Evolutionary conservation across 2,888 invertebrate genomes (phyloP).

Genomic region (Volucella inanis): DNA sequence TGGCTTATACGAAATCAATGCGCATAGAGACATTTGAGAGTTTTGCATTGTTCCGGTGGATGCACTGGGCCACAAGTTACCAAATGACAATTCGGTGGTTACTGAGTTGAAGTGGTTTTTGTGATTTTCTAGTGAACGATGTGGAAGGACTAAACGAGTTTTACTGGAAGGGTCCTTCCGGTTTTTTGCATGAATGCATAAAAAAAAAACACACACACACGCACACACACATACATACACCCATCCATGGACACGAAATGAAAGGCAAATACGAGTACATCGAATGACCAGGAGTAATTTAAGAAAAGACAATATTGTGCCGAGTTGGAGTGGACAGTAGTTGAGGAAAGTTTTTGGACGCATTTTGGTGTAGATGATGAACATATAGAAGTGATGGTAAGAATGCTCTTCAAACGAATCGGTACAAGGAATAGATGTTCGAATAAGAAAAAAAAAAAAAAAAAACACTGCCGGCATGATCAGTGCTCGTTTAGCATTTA

Average conservation of each 20-base stretch:
- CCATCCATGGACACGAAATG: slow-evolving; percentile 9
- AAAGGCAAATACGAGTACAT: too few relatives aligned
- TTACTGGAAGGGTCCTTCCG: slow-evolving; percentile 15
- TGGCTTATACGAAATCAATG: slow-evolving; percentile 8
- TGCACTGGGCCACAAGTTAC: slow-evolving; percentile 46
- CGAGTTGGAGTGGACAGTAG: slow-evolving; percentile 21
- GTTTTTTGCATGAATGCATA: slow-evolving; percentile 41
- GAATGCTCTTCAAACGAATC: too few relatives aligned
- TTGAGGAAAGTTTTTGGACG: background rate
- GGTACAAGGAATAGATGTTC: too few relatives aligned
- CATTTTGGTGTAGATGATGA: background rate
- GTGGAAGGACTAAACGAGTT: slow-evolving; percentile 47
- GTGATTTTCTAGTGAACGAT: slow-evolving; percentile 47
- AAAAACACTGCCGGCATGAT: background rate
- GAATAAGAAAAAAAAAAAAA: too few relatives aligned
- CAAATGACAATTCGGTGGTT: slow-evolving; percentile 26
- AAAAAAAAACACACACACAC: background rate
- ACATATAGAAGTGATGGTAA: too few relatives aligned
- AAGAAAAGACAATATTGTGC: slow-evolving; percentile 12
- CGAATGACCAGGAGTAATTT: slow-evolving; percentile 20
- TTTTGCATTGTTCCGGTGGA: slow-evolving; percentile 59
- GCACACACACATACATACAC: slow-evolving; percentile 6
- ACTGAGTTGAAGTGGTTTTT: slow-evolving; percentile 12
- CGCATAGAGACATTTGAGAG: slow-evolving; percentile 36
- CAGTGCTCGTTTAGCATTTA: background rate